A percentile compares a stretch with the other conserved stretches of the same genome.
These are phyloP conservation scores for Xylota sylvarum DNA, from an alignment of 2,888 invertebrate genomes.

Conservation along the genomic window DNA sequence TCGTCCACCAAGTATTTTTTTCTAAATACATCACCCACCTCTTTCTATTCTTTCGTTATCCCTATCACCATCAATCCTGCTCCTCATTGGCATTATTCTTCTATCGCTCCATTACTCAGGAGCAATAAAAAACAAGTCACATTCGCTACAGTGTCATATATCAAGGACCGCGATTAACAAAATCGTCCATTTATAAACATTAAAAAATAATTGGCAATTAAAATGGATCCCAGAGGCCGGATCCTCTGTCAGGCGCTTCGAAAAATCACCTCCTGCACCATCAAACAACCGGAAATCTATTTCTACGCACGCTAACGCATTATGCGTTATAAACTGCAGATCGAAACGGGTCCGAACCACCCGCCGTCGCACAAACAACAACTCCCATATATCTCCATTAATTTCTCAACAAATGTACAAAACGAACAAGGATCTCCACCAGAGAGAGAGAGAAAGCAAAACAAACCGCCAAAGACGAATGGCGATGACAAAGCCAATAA, in stretches of 20 bases:
- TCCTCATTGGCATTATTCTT: constrained; percentile 66
- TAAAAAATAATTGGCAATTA: constrained; percentile 78
- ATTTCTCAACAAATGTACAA: constrained; percentile 58
- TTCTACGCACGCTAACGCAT: constrained; percentile 69
- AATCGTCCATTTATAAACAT: constrained; percentile 77
- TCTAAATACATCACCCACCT: background rate
- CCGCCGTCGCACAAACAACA: constrained; percentile 41
- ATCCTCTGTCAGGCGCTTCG: constrained; percentile 13
- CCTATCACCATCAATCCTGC: constrained; percentile 56
- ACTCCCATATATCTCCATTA: constrained; percentile 75
- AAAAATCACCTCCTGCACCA: constrained; percentile 28
- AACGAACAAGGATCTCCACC: constrained; percentile 56
- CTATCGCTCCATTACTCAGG: constrained; percentile 70
- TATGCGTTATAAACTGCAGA: constrained; percentile 67
- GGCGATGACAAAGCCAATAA: constrained; percentile 81
- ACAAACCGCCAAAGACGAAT: constrained; percentile 59
- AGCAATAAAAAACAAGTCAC: constrained; percentile 73
- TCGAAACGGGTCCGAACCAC: constrained; percentile 9
- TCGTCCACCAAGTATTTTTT: too few relatives aligned
- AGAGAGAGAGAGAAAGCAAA: constrained; percentile 1
- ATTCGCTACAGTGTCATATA: constrained; percentile 68
- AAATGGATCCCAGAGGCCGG: constrained; percentile 70
- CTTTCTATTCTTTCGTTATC: background rate
- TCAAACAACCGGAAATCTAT: constrained; percentile 70
- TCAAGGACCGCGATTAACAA: constrained; percentile 74